phyloP scores from a whole-genome alignment of 2,888 invertebrate species.

The Cybosia mesomella region DNA sequence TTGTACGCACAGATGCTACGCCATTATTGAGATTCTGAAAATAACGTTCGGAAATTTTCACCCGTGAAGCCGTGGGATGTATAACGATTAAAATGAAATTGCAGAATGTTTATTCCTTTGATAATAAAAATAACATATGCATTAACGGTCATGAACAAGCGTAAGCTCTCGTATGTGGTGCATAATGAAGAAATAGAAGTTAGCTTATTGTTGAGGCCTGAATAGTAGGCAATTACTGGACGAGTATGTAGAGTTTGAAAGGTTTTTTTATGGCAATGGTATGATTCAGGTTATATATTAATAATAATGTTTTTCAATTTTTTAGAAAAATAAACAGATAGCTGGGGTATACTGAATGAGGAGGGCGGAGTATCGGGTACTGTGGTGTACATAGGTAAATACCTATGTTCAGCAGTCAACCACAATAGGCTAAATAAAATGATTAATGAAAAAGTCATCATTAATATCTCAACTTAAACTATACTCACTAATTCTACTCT shows the following conservation, averaged over 20 bases:
- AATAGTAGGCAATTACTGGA: not conserved
- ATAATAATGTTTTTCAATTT: no score
- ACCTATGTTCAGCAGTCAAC: not conserved
- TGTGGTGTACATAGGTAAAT: no score
- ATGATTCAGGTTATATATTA: no score
- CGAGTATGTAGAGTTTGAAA: not conserved
- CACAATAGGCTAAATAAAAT: not conserved
- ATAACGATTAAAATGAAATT: slow-evolving; percentile 25
- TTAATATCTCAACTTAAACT: no score
- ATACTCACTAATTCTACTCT: no score
- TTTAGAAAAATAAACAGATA: no score
- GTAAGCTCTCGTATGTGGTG: not conserved
- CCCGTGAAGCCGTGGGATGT: slow-evolving; percentile 11
- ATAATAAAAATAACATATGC: not conserved
- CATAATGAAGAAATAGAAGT: not conserved
- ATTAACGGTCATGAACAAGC: not conserved
- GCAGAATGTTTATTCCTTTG: slow-evolving; percentile 1
- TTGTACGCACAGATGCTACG: slow-evolving; percentile 52
- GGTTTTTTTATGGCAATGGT: not conserved
- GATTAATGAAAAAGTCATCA: not conserved
- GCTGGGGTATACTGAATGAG: not conserved
- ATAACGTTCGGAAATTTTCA: slow-evolving; percentile 34
- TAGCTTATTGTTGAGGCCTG: not conserved
- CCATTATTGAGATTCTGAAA: slow-evolving; percentile 50
- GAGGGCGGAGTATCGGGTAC: no score